Conservation (phyloP, 2,797 vertebrate species). For the Spheniscus humboldti region DNA sequence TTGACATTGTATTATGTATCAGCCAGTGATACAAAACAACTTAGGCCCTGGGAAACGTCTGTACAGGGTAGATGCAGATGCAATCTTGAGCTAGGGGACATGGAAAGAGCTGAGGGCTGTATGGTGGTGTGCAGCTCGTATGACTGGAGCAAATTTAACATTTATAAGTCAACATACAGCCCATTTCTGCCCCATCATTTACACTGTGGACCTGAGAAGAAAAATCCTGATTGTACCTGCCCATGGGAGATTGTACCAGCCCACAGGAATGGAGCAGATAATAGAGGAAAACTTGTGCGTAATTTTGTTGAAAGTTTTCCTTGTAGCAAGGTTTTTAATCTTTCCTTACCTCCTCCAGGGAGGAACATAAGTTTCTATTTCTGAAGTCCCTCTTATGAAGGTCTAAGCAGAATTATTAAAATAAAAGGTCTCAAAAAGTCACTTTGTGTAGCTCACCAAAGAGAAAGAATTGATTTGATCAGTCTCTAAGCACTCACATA, state of each 20-base stretch:
- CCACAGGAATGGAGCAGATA: not conserved
- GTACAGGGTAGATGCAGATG: not conserved
- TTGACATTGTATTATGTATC: not conserved
- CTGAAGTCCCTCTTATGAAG: not conserved
- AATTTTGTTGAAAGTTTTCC: not conserved
- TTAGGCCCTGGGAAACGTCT: not conserved
- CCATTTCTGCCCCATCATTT: not conserved
- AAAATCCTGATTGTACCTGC: not conserved
- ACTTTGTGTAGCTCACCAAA: not conserved
- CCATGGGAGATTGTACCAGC: not conserved
- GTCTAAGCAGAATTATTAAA: slow-evolving; percentile 9
- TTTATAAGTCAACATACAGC: not conserved
- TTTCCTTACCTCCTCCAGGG: not conserved
- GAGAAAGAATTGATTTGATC: not conserved
- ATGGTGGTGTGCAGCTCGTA: not conserved
- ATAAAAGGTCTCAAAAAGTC: slow-evolving; percentile 1
- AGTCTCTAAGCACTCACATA: not conserved
- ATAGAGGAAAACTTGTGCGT: not conserved
- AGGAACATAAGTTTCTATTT: slow-evolving; percentile 5
- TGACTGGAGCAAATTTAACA: not conserved
- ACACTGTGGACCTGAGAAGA: not conserved
- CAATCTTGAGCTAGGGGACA: not conserved
- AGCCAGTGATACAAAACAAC: not conserved
- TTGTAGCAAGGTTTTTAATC: not conserved
- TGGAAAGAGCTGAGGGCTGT: rapidly evolving